phyloP scores from a whole-genome alignment of 2,113 vertebrate species.

The Pseudonaja textilis region DNA sequence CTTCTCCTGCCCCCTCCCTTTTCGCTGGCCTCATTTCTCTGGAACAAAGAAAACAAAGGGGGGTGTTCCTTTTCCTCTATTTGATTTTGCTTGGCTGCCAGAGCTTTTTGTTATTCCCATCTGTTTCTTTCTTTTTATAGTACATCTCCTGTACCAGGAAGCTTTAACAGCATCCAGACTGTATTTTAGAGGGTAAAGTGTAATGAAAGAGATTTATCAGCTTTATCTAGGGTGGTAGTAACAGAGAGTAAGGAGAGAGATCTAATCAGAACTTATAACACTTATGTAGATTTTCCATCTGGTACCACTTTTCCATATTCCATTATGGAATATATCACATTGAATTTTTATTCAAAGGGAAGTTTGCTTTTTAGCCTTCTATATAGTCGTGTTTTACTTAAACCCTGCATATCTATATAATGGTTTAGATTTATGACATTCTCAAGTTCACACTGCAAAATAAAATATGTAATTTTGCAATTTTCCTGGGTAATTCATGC shows the following conservation, averaged over 20 bases:
- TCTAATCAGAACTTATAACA: not conserved
- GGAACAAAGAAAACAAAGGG: constrained; percentile 72
- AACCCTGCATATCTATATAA: not conserved
- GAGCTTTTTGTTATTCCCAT: constrained; percentile 40
- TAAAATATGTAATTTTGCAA: constrained; percentile 2
- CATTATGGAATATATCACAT: not conserved
- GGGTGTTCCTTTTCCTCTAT: constrained; percentile 61
- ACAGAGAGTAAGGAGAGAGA: not conserved
- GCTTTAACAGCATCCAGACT: constrained; percentile 38
- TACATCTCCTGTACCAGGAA: not conserved
- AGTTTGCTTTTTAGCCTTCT: not conserved
- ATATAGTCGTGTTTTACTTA: rapidly evolving
- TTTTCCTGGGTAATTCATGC: constrained; percentile 55
- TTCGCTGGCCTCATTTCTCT: constrained; percentile 73
- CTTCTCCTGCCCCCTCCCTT: constrained; percentile 74
- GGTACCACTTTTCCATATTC: not conserved
- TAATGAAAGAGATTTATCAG: constrained; percentile 7
- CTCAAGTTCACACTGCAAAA: not conserved
- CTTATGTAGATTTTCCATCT: constrained; percentile 41
- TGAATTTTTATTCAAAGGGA: not conserved
- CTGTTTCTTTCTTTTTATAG: constrained; percentile 55
- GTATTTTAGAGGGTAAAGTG: constrained; percentile 24
- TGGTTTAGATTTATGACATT: not conserved
- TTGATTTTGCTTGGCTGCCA: constrained; percentile 32
- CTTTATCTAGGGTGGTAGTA: not conserved